A percentile compares a stretch with the other conserved stretches of the same genome.
These are phyloP conservation scores for Mormyrus iriodes DNA, from an alignment of 2,113 vertebrate species.

Conservation along the genomic window DNA sequence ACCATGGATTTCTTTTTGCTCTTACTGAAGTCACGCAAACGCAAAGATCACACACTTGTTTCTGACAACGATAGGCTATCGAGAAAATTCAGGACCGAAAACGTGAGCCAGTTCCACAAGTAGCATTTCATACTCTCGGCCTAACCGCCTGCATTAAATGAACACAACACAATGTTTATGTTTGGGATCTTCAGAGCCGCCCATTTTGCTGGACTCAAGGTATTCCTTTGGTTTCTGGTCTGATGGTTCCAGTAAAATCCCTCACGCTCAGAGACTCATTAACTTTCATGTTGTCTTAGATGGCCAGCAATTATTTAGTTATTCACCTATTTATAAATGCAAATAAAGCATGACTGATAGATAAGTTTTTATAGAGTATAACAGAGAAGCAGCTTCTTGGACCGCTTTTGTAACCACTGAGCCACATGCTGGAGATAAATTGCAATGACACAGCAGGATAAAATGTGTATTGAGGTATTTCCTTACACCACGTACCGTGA, in stretches of 20 bases:
- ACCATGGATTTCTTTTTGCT: neutral
- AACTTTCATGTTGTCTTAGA: neutral
- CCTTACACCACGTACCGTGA: conserved; percentile 21
- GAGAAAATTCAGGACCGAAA: neutral
- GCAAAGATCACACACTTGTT: neutral
- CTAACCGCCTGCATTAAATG: neutral
- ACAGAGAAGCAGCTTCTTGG: neutral
- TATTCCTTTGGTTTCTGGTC: neutral
- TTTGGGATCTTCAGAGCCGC: neutral
- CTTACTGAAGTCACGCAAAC: neutral
- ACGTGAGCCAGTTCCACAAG: neutral
- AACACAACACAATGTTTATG: neutral
- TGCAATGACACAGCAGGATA: conserved; percentile 1
- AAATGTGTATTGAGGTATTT: conserved; percentile 10
- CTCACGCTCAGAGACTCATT: neutral
- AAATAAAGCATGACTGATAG: neutral
- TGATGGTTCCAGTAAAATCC: neutral
- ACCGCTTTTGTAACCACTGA: neutral
- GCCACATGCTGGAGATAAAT: neutral
- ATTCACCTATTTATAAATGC: neutral
- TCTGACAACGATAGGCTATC: neutral
- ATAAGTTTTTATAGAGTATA: neutral
- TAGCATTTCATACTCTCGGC: neutral
- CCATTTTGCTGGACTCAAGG: neutral
- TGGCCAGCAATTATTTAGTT: neutral